These are phyloP conservation scores for Larimichthys polyactis DNA, from an alignment of 2,113 vertebrate genomes.

Conservation along the genomic window DNA sequence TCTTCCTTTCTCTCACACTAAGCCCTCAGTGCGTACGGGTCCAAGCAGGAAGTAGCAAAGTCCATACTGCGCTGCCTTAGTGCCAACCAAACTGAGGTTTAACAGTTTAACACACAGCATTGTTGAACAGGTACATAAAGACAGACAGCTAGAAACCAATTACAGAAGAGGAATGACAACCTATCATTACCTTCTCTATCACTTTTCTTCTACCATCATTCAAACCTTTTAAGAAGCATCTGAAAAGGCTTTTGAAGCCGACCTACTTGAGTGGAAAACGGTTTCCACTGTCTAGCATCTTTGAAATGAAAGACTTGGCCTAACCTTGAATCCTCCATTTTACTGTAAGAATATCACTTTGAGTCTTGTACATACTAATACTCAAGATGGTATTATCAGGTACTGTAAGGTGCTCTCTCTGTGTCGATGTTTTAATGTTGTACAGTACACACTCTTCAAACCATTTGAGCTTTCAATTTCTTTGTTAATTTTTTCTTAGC, in stretches of 20 bases:
- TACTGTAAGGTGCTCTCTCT: neutral
- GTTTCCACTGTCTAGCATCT: neutral
- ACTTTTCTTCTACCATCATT: conserved; percentile 18
- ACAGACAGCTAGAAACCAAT: neutral
- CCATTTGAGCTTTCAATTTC: neutral
- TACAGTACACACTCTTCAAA: neutral
- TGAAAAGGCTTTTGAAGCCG: neutral
- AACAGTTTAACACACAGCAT: neutral
- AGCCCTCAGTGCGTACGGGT: neutral
- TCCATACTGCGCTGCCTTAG: neutral
- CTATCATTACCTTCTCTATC: conserved; percentile 36
- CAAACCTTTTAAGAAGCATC: neutral
- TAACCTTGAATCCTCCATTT: neutral
- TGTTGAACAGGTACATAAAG: neutral
- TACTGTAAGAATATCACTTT: neutral
- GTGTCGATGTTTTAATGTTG: neutral
- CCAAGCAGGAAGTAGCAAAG: neutral
- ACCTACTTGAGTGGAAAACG: neutral
- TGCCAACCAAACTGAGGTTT: conserved; percentile 10
- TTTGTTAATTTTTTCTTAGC: too few relatives aligned
- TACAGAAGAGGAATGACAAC: conserved; percentile 31
- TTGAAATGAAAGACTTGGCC: neutral
- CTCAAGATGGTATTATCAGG: neutral
- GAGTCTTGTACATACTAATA: neutral
- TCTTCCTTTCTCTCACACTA: conserved; percentile 11